Base-by-base conservation (phyloP, 1,140 invertebrate genomes). In the Steinernema feltiae region DNA sequence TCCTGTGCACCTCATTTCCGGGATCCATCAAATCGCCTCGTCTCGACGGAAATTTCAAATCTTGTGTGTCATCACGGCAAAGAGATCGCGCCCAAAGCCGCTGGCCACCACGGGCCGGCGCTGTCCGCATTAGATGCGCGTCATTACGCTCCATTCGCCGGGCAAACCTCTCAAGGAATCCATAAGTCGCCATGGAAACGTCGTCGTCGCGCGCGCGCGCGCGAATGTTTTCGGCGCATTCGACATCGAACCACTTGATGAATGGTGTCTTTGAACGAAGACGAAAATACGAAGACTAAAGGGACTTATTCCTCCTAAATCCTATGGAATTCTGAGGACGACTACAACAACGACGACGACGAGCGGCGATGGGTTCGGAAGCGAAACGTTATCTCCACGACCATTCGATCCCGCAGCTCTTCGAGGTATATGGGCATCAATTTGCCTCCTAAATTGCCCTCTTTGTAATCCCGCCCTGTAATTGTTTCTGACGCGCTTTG, bases 391-490 rank as follows among this genome's bases (percentile, higher is more conserved):
- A 85, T 74, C 79, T 85, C 18, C 83, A 85, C 32, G 85, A 86
- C n/a, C 80, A 85, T 76, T 70, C 69, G 24, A 85, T 85, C 69
- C 84, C 84, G 12, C 85, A 86, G 53, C 78, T 86, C 3, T 85
- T 86, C 71, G 84, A 85, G 79, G 84, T 86, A 48, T 18, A 41
- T 7, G 32, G 71, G 71, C 70, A 77, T 17, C 35, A 30, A 41
- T 35, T 81, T 21, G 31, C 79, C 18, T 32, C 7, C 31, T 41
- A 32, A 81, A 76, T 30, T 30, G 69, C 18, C 48, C 12, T 48
- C 71, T 7, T n/a, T n/a, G n/a, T n/a, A n/a, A n/a, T n/a, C 31
- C 1, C 72, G 3, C 63, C 32, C 27, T 30, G 32, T 79, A 73
- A 31, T 32, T 73, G 41, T 35, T 31, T 72, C 41, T 24, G 30